phyloP scores from a whole-genome alignment of 2,888 invertebrate genomes.

The Cryptus armator region DNA sequence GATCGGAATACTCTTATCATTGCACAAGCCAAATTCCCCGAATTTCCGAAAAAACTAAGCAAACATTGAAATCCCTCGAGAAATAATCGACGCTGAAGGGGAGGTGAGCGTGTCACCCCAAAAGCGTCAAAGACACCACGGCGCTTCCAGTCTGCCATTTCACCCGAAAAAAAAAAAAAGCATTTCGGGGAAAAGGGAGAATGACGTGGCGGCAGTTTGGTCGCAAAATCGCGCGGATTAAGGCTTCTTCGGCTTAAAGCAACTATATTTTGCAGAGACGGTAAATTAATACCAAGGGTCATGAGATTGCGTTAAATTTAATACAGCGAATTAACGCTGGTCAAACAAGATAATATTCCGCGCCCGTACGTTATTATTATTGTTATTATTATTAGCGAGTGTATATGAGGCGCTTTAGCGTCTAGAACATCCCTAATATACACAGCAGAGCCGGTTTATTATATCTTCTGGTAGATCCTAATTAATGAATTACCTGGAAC shows the following conservation, averaged over 20 bases:
- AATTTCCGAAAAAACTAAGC: neutral
- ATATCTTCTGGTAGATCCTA: slow-evolving; percentile 48
- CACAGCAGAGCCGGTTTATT: slow-evolving; percentile 64
- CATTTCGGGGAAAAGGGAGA: slow-evolving; percentile 43
- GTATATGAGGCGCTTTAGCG: slow-evolving; percentile 5
- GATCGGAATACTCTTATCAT: neutral
- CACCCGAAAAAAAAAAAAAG: slow-evolving; percentile 16
- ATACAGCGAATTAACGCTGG: slow-evolving; percentile 68
- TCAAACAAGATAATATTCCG: slow-evolving; percentile 78
- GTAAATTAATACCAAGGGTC: slow-evolving; percentile 35
- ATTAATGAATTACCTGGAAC: slow-evolving; percentile 46
- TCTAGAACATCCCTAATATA: slow-evolving; percentile 73
- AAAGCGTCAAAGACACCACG: slow-evolving; percentile 46
- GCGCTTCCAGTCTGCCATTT: slow-evolving; percentile 35
- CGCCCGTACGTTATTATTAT: slow-evolving; percentile 65
- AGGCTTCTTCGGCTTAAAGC: neutral
- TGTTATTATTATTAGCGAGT: slow-evolving; percentile 4
- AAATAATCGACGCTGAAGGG: slow-evolving; percentile 20
- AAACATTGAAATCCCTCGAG: slow-evolving; percentile 33
- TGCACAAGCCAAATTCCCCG: neutral
- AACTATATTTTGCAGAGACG: neutral
- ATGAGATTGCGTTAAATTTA: slow-evolving; percentile 41
- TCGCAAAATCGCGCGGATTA: slow-evolving; percentile 18
- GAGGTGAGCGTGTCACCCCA: slow-evolving; percentile 29
- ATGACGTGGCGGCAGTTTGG: slow-evolving; percentile 46